A percentile compares a stretch with the other conserved stretches of the same genome.
Conservation (phyloP, 1,140 invertebrate genomes). For the Conus betulinus region DNA sequence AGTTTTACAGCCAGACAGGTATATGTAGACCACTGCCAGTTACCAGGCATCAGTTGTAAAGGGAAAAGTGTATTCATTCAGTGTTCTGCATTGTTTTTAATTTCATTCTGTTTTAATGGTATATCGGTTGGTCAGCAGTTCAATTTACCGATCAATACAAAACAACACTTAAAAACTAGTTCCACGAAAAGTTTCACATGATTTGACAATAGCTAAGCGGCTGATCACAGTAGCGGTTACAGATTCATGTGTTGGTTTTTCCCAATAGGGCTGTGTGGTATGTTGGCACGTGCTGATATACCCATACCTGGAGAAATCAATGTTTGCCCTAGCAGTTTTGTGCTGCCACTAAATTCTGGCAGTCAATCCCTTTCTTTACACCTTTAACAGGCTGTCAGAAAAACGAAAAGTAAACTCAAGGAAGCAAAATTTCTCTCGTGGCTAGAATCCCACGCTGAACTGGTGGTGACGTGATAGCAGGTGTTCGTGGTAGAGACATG, state of each 20-base stretch:
- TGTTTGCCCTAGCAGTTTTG: conserved; percentile 28
- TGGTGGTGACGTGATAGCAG: too few relatives aligned
- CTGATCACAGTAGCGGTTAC: conserved; percentile 9
- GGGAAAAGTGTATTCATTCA: conserved; percentile 51
- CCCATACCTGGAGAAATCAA: conserved; percentile 37
- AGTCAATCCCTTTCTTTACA: conserved; percentile 43
- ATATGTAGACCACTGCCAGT: conserved; percentile 56
- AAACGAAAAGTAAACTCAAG: neutral
- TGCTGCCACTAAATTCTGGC: conserved; percentile 43
- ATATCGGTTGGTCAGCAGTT: conserved; percentile 47
- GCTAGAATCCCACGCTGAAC: neutral
- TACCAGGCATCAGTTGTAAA: conserved; percentile 7
- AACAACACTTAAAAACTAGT: neutral
- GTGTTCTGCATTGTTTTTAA: conserved; percentile 54
- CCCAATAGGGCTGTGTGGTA: conserved; percentile 41
- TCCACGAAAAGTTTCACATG: neutral
- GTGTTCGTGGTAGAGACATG: too few relatives aligned
- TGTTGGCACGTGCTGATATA: neutral
- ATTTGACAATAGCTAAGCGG: conserved; percentile 8
- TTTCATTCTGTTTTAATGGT: conserved; percentile 40
- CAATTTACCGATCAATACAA: conserved; percentile 10
- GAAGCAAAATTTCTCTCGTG: too few relatives aligned
- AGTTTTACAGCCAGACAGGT: conserved; percentile 54
- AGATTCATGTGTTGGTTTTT: conserved; percentile 45
- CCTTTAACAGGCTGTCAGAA: conserved; percentile 5